Evolutionary conservation across 2,113 vertebrate species (phyloP), one percentile per base, ranked within the genome.

Genomic region (Lycocorax pyrrhopterus): DNA sequence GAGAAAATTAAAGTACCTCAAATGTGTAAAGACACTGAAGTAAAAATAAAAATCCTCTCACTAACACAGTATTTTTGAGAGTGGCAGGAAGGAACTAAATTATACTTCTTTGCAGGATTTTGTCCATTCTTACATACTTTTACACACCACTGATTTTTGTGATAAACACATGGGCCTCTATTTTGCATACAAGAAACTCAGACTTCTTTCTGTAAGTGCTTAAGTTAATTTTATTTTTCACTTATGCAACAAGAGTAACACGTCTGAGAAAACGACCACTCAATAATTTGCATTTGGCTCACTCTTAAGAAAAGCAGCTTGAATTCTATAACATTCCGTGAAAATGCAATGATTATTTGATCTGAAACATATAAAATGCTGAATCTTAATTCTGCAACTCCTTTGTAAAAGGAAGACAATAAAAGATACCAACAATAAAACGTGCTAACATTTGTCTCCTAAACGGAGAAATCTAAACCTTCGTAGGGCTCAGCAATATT

Each of bases 231-330:
- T 53, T 62, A 5, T 4, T 77, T 81, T 82, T 58, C 22, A 73
- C 25, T 72, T 43, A 43, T 75, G 27, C 13, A 51, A 13, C 10
- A 15, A 77, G 12, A 88, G 13, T 9, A 53, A 55, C 5, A 16
- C 0, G 1, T n/a, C 29, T 56, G 35, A 67, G 30, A 9, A 20
- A 73, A 21, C 0, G 0, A 44, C 47, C 2, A 3, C 18, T 19
- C 51, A 21, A 10, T 12, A 56, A 58, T 41, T 37, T 44, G 17
- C 6, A 26, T 23, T 58, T 59, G 55, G 13, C 11, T 51, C 12
- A 37, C 30, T 71, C 64, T 55, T 43, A 46, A 58, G 23, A 35
- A 89, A 76, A 77, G 1, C 14, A 67, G 20, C 27, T 53, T 21
- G 5, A 19, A 8, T 37, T 66, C 63, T 33, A 73, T 46, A 35